A percentile compares a stretch with the other conserved stretches of the same genome.
Evolutionary conservation across 2,113 vertebrate genomes (phyloP).

Genomic region (Antidorcas marsupialis): DNA sequence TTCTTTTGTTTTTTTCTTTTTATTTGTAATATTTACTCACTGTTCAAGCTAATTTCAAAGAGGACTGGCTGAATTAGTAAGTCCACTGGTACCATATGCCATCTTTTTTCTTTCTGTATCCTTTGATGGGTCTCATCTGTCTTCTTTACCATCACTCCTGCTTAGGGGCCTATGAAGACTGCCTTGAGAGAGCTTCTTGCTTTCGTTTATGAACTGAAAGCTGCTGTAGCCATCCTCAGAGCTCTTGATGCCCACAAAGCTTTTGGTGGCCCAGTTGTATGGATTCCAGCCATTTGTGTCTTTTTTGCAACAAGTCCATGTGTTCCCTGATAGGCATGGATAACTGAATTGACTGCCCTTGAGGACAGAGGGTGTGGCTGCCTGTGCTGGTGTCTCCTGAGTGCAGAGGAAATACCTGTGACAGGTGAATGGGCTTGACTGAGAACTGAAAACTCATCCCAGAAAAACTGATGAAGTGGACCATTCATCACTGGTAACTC

Average conservation of each 20-base stretch:
- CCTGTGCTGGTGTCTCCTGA: neutral
- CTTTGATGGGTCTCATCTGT: neutral
- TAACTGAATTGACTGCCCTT: neutral
- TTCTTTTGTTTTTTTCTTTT: neutral
- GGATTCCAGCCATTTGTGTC: neutral
- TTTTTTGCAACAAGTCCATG: neutral
- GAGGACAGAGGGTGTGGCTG: neutral
- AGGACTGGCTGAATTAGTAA: neutral
- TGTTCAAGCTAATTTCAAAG: neutral
- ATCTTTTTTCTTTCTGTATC: neutral
- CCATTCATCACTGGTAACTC: neutral
- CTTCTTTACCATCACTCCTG: neutral
- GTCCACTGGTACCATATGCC: accelerated
- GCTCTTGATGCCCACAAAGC: neutral
- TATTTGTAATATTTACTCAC: neutral
- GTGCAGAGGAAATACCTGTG: neutral
- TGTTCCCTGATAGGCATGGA: too few relatives aligned
- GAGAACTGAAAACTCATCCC: neutral
- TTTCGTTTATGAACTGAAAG: neutral
- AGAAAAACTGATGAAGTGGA: too few relatives aligned
- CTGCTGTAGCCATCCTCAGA: neutral
- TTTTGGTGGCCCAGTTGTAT: accelerated
- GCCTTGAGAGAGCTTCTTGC: neutral
- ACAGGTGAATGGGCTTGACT: too few relatives aligned
- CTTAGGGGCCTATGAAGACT: neutral